Evolutionary conservation across 2,888 invertebrate species (phyloP).

Genomic region (Magallana nippona): DNA sequence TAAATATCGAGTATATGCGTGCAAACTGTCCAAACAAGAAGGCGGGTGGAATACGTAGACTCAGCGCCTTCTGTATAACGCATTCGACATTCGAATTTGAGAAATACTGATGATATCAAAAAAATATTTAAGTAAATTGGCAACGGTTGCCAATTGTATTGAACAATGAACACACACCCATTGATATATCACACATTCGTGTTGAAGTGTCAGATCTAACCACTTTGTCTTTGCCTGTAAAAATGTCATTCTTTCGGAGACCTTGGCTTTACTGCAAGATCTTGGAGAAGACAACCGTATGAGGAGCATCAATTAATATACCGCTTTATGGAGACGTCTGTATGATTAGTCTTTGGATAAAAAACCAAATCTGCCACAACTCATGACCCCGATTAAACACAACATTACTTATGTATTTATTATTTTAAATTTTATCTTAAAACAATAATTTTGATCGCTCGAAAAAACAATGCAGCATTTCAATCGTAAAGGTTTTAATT

Average conservation of each 20-base stretch:
- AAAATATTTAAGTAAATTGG: background rate
- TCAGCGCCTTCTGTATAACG: background rate
- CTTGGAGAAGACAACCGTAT: background rate
- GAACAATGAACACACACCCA: slow-evolving; percentile 5
- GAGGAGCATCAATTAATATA: background rate
- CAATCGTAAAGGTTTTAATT: slow-evolving; percentile 28
- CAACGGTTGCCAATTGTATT: slow-evolving; percentile 20
- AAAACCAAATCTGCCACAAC: background rate
- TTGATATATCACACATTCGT: background rate
- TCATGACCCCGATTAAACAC: slow-evolving; percentile 3
- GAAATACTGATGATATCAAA: slow-evolving; percentile 27
- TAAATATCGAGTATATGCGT: slow-evolving; percentile 5
- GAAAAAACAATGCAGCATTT: background rate
- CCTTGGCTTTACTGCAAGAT: slow-evolving; percentile 23
- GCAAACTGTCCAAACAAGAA: background rate
- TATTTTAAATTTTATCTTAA: slow-evolving; percentile 28
- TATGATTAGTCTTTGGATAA: background rate
- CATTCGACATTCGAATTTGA: background rate
- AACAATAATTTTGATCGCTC: slow-evolving; percentile 25
- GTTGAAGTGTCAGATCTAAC: slow-evolving; percentile 10
- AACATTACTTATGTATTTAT: slow-evolving; percentile 25
- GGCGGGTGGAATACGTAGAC: background rate
- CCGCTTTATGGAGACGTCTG: background rate
- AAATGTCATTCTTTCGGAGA: background rate
- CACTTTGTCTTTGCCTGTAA: slow-evolving; percentile 21